Evolutionary conservation across 2,888 invertebrate genomes (phyloP).

Genomic region (Mimas tiliae): DNA sequence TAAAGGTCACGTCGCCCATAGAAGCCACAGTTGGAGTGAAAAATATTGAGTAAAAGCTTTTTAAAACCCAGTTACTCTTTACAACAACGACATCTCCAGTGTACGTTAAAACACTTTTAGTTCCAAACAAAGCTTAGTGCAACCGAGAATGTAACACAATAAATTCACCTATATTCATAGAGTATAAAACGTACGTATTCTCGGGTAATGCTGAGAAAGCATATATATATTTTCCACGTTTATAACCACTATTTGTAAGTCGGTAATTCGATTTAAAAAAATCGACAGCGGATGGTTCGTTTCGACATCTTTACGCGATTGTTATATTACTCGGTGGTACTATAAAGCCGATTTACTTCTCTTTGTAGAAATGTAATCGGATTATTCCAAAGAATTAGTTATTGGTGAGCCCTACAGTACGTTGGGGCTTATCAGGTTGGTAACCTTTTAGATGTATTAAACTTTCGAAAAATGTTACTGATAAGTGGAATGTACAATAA

Average conservation of each 20-base stretch:
- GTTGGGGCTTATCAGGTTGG: constrained; percentile 21
- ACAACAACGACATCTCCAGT: neutral
- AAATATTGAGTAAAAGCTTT: neutral
- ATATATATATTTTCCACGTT: constrained; percentile 1
- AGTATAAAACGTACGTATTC: neutral
- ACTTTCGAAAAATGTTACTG: constrained; percentile 2
- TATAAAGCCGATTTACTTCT: constrained; percentile 35
- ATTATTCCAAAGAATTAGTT: constrained; percentile 61
- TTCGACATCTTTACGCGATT: constrained; percentile 10
- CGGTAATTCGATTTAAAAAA: constrained; percentile 6
- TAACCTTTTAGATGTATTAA: constrained; percentile 14
- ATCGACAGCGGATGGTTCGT: neutral
- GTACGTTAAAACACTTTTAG: neutral
- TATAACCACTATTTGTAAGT: constrained; percentile 3
- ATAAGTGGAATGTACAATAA: constrained; percentile 6
- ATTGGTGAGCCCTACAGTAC: constrained; percentile 34
- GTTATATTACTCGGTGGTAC: constrained; percentile 3
- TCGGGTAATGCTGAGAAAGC: neutral
- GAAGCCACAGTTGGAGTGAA: neutral
- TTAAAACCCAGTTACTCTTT: neutral
- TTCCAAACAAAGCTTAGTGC: neutral
- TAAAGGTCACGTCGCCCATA: neutral
- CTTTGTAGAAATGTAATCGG: constrained; percentile 61
- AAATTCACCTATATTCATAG: neutral
- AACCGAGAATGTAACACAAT: neutral